Conservation (phyloP, 2,113 vertebrate species). For the Podiceps cristatus region DNA sequence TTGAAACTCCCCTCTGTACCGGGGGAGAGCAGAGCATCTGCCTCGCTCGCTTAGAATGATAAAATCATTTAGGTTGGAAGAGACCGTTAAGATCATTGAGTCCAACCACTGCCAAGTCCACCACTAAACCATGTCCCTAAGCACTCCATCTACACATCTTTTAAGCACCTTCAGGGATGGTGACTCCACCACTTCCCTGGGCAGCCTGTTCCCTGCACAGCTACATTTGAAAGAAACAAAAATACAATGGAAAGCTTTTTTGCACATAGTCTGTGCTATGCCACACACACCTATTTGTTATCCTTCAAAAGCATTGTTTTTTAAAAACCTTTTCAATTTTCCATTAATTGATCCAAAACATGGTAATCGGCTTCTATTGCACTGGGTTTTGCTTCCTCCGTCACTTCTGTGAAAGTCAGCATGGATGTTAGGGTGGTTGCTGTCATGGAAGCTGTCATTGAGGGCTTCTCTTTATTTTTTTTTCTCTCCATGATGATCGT, state of each 20-base stretch:
- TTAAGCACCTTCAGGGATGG: no score
- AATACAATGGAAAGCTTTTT: background rate
- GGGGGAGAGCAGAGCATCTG: background rate
- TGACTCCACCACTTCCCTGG: no score
- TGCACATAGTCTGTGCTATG: fast-evolving
- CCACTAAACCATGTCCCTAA: no score
- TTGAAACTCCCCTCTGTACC: background rate
- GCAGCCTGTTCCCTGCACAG: no score
- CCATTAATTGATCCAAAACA: background rate
- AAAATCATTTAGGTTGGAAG: no score
- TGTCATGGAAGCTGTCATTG: background rate
- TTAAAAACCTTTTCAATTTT: background rate
- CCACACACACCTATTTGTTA: background rate
- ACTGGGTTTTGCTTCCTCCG: background rate
- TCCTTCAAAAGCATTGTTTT: background rate
- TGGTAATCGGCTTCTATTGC: background rate
- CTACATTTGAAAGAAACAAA: background rate
- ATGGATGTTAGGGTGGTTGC: background rate
- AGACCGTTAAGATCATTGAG: no score
- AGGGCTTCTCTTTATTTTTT: background rate
- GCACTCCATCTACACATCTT: no score
- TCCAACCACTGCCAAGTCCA: no score
- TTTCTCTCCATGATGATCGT: background rate
- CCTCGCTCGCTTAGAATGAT: fast-evolving
- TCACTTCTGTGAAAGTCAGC: background rate